Percentiles rank a stretch among this genome's conserved stretches.
Evolutionary conservation across 2,113 vertebrate genomes (phyloP).

Genomic region (Actenoides lindsayi): DNA sequence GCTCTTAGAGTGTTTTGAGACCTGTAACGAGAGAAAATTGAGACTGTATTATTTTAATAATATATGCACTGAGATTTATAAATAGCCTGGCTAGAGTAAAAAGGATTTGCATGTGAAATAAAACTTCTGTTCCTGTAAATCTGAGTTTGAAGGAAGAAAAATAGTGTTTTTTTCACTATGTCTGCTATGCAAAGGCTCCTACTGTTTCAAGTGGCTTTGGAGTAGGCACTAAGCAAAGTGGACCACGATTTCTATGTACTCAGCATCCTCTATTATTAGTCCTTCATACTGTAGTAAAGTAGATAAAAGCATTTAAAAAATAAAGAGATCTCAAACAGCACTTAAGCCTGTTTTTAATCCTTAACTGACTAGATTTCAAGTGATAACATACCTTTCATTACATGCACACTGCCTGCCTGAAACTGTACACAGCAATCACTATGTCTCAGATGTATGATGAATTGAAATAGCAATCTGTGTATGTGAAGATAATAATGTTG

Average conservation of each 20-base stretch:
- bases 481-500: neutral
- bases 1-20: neutral
- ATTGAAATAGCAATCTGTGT: neutral
- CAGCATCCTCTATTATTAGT: neutral
- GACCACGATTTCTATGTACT: neutral
- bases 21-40: neutral
- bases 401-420: neutral
- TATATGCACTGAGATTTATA: neutral
- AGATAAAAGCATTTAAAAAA: constrained; percentile 39
- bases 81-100: neutral
- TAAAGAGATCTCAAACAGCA: neutral
- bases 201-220: constrained; percentile 5
- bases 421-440: neutral
- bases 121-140: neutral
- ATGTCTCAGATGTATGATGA: neutral
- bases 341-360: constrained; percentile 36
- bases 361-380: neutral
- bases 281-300: neutral
- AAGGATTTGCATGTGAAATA: neutral
- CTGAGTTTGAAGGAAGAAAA: neutral
- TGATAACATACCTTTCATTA: neutral
- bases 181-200: neutral
- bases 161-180: neutral
- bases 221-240: constrained; percentile 12
- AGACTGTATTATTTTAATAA: neutral